phyloP scores from a whole-genome alignment of 2,113 vertebrate genomes.

The Phainopepla nitens region DNA sequence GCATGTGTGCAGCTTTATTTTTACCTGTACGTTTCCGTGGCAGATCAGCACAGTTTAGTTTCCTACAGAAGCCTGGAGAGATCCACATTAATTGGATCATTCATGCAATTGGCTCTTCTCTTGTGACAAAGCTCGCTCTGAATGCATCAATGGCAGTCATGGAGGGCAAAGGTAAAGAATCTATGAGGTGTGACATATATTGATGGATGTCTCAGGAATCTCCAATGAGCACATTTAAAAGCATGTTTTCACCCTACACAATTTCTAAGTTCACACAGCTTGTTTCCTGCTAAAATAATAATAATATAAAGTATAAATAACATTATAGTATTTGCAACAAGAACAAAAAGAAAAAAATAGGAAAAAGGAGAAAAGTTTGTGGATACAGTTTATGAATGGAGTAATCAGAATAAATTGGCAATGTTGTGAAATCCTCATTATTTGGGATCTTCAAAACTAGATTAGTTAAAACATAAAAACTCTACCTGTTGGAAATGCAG shows the following conservation, averaged over 20 bases:
- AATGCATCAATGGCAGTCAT: background rate
- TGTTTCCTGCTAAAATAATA: background rate
- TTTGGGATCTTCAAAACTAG: background rate
- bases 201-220: background rate
- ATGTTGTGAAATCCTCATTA: background rate
- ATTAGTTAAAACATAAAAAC: background rate
- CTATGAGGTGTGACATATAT: constrained; percentile 13
- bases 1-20: background rate
- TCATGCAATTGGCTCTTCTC: background rate
- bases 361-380: background rate
- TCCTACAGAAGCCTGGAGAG: background rate
- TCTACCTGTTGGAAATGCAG: background rate
- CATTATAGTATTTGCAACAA: background rate
- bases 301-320: background rate
- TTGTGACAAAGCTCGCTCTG: background rate
- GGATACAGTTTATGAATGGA: background rate
- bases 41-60: background rate
- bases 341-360: background rate
- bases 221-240: background rate
- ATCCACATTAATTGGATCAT: background rate
- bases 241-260: background rate
- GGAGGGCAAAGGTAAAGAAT: background rate
- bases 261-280: background rate
- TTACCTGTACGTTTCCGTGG: background rate
- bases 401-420: background rate